Percentiles rank a stretch among this genome's conserved stretches.
phyloP scores from a whole-genome alignment of 2,113 vertebrate genomes.

The Scomber colias region DNA sequence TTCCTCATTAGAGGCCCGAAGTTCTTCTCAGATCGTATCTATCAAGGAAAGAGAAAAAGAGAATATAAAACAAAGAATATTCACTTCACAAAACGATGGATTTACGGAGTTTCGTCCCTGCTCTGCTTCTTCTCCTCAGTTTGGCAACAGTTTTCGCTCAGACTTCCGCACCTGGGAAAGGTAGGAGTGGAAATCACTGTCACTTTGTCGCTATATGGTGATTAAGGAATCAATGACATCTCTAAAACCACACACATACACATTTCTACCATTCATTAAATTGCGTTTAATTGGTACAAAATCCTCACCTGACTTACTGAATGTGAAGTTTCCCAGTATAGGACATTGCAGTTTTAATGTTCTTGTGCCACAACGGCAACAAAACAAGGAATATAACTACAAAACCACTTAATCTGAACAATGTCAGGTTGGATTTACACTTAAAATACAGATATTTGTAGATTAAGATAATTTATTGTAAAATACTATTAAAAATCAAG shows the following conservation, averaged over 20 bases:
- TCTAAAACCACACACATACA: neutral
- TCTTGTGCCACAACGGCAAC: neutral
- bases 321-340: neutral
- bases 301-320: neutral
- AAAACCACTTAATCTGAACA: neutral
- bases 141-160: constrained; percentile 61
- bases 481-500: neutral
- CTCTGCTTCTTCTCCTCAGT: constrained; percentile 72
- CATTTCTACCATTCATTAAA: neutral
- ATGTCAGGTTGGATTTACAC: neutral
- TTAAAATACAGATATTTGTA: neutral
- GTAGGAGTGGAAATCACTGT: constrained; percentile 47
- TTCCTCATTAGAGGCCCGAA: neutral
- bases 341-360: neutral
- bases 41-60: neutral
- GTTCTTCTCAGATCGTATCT: neutral
- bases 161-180: constrained; percentile 49
- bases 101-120: constrained; percentile 53
- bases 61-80: neutral
- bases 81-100: constrained; percentile 52
- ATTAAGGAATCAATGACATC: neutral
- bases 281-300: neutral
- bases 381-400: neutral
- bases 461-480: neutral
- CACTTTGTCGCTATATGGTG: neutral